Conservation (phyloP, 2,797 vertebrate genomes). For the Lutjanus argentimaculatus region DNA sequence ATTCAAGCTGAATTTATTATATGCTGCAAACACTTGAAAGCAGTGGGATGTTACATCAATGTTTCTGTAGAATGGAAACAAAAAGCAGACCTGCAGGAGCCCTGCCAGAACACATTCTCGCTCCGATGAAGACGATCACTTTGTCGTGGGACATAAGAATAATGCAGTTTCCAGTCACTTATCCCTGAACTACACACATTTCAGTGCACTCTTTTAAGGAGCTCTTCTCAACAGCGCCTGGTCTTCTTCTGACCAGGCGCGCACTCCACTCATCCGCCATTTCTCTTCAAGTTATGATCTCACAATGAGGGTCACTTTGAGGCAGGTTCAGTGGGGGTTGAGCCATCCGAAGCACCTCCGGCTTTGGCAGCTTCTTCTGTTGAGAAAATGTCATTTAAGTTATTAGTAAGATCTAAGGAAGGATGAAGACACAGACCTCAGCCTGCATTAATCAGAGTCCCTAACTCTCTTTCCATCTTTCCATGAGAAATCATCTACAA, state of each 20-base stretch:
- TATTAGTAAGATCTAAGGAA: constrained; percentile 10
- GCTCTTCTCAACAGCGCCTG: background rate
- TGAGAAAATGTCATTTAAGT: constrained; percentile 39
- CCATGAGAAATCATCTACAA: constrained; percentile 16
- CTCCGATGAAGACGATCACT: background rate
- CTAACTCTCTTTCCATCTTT: background rate
- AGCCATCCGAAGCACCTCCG: constrained; percentile 75
- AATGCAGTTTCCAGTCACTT: constrained; percentile 8
- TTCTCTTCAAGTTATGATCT: background rate
- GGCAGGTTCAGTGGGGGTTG: constrained; percentile 80
- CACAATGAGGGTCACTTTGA: constrained; percentile 86
- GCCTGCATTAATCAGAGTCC: constrained; percentile 5
- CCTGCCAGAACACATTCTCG: constrained; percentile 22
- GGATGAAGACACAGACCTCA: constrained; percentile 2
- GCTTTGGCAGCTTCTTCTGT: constrained; percentile 88
- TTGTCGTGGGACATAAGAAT: background rate
- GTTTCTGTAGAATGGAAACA: constrained; percentile 48
- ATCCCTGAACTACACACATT: constrained; percentile 3
- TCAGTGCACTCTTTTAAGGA: constrained; percentile 8
- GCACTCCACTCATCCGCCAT: background rate
- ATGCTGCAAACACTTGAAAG: constrained; percentile 21
- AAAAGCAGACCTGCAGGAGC: constrained; percentile 24
- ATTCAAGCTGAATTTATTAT: constrained; percentile 23
- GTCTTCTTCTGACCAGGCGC: background rate
- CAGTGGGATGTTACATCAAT: constrained; percentile 10